Conservation (phyloP, 1,140 invertebrate species). For the Drosophila elegans region DNA sequence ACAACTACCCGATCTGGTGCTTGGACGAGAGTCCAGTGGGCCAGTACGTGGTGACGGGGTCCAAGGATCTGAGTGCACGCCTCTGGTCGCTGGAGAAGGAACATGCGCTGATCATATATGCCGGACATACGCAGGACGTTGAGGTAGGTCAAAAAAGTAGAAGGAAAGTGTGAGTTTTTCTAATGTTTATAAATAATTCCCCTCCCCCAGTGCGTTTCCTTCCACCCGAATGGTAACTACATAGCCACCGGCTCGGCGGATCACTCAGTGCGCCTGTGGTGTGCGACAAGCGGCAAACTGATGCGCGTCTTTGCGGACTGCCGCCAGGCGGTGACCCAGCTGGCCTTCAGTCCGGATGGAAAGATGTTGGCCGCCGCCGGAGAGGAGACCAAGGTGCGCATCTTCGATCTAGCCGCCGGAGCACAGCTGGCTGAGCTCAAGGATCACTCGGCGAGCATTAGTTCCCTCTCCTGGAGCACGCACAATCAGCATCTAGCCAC, state of each 20-base stretch:
- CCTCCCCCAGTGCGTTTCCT: conserved; percentile 87
- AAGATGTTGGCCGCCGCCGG: conserved; percentile 91
- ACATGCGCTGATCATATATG: conserved; percentile 92
- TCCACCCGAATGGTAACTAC: conserved; percentile 93
- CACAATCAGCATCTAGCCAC: conserved; percentile 90
- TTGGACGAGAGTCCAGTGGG: conserved; percentile 91
- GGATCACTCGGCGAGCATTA: conserved; percentile 91
- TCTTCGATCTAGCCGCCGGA: conserved; percentile 87
- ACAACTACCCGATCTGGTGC: conserved; percentile 95
- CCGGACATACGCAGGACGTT: conserved; percentile 93
- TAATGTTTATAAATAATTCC: background rate
- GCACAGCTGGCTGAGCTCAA: conserved; percentile 89
- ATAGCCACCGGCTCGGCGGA: conserved; percentile 92
- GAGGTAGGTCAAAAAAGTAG: conserved; percentile 86
- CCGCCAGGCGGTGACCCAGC: conserved; percentile 89
- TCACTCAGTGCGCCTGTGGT: conserved; percentile 91
- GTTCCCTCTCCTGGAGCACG: conserved; percentile 88
- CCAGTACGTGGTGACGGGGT: conserved; percentile 92
- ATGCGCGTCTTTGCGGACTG: conserved; percentile 93
- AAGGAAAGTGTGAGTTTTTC: too few species aligned
- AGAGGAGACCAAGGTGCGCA: conserved; percentile 87
- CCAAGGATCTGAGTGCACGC: conserved; percentile 93
- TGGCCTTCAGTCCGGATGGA: conserved; percentile 93
- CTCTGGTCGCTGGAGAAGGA: conserved; percentile 93
- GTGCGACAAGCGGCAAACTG: conserved; percentile 87